phyloP scores from a whole-genome alignment of 2,797 vertebrate species.

The Cetoscarus ocellatus region DNA sequence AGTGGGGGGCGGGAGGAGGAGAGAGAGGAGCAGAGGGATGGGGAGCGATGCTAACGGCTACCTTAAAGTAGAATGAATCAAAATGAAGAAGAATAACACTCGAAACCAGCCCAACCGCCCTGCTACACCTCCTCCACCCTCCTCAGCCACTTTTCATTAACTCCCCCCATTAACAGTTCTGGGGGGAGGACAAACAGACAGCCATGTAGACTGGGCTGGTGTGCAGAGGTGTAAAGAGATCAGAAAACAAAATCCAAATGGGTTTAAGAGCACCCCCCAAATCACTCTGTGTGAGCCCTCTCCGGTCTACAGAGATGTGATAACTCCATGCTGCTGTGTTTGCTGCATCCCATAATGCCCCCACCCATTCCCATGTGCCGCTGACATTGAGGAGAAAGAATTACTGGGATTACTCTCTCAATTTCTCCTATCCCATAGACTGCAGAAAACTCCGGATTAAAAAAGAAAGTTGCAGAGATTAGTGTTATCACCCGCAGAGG shows the following conservation, averaged over 20 bases:
- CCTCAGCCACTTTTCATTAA: conserved; percentile 39
- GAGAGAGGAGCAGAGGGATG: conserved; percentile 60
- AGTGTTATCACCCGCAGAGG: conserved; percentile 14
- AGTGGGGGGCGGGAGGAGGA: conserved; percentile 44
- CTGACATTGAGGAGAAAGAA: conserved; percentile 26
- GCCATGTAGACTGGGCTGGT: conserved; percentile 36
- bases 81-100: background rate
- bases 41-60: conserved; percentile 89
- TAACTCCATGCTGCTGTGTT: conserved; percentile 49
- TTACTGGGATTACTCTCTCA: conserved; percentile 18
- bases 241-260: conserved; percentile 35
- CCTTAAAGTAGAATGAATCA: conserved; percentile 85
- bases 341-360: conserved; percentile 51
- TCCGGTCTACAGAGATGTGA: conserved; percentile 28
- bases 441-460: conserved; percentile 27
- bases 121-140: conserved; percentile 34
- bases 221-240: conserved; percentile 34
- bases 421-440: conserved; percentile 24
- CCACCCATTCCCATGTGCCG: conserved; percentile 28
- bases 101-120: conserved; percentile 27
- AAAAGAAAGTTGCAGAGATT: conserved; percentile 20
- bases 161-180: background rate
- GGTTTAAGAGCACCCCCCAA: conserved; percentile 14
- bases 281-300: conserved; percentile 38
- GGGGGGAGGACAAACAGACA: conserved; percentile 25